phyloP scores from a whole-genome alignment of 2,113 vertebrate genomes.

The Aldabrachelys gigantea region DNA sequence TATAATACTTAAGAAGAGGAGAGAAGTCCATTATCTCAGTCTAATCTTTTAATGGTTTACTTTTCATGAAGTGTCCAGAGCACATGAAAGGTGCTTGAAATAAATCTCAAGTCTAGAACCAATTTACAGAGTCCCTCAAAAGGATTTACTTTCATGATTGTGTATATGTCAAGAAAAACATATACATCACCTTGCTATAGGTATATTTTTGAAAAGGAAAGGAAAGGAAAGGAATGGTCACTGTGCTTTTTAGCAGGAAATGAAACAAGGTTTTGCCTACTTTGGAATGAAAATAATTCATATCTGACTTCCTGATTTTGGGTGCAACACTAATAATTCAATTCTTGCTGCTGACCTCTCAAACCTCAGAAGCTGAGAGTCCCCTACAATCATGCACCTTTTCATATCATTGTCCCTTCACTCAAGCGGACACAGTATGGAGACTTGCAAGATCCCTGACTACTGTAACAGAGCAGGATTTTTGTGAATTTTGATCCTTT shows the following conservation, averaged over 20 bases:
- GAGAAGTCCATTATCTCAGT: background rate
- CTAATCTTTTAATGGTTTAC: background rate
- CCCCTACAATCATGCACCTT: accelerated
- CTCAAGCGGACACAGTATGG: accelerated
- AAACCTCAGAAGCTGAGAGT: accelerated
- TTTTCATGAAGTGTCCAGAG: background rate
- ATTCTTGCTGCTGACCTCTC: background rate
- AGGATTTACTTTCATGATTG: background rate
- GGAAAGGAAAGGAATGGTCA: too few species aligned
- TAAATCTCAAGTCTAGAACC: background rate
- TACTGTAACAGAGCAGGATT: accelerated
- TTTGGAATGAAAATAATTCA: background rate
- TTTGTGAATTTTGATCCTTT: background rate
- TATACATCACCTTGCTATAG: background rate
- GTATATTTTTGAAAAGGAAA: too few species aligned
- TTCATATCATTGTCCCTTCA: accelerated
- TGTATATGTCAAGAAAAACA: background rate
- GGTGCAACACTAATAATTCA: background rate
- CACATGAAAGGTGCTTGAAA: background rate
- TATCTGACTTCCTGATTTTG: accelerated
- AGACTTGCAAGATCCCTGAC: accelerated
- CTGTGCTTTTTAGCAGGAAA: background rate
- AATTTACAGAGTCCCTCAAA: background rate
- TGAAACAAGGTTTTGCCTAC: background rate
- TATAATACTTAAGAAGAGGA: background rate